phyloP scores from a whole-genome alignment of 2,113 vertebrate genomes.

The Catharus bicknelli region DNA sequence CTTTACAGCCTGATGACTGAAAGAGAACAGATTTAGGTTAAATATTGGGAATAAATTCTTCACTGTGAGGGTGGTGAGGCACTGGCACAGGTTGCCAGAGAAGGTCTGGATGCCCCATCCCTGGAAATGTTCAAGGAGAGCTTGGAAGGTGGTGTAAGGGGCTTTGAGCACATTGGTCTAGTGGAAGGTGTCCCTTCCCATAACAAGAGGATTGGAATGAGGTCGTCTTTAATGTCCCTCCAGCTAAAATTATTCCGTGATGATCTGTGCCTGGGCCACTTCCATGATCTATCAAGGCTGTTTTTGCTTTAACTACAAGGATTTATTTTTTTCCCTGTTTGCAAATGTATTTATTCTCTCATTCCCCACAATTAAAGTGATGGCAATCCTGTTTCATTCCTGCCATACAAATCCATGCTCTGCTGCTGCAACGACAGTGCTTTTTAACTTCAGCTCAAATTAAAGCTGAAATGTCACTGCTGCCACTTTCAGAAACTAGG shows the following conservation, averaged over 20 bases:
- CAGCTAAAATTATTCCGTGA: background rate
- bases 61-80: background rate
- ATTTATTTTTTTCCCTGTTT: background rate
- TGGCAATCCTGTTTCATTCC: background rate
- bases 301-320: background rate
- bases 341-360: background rate
- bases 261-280: too few relatives aligned
- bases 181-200: background rate
- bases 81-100: background rate
- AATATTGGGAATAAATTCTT: background rate
- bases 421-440: background rate
- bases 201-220: background rate
- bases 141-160: too few relatives aligned
- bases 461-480: background rate
- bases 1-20: background rate
- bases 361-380: background rate
- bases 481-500: background rate
- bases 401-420: fast-evolving
- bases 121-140: background rate
- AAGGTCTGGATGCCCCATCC: background rate
- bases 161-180: background rate
- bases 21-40: background rate
- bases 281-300: background rate
- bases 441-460: background rate
- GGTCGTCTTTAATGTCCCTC: background rate